phyloP scores from a whole-genome alignment of 92 coral and sea anemone species.

The Montipora capitata region DNA sequence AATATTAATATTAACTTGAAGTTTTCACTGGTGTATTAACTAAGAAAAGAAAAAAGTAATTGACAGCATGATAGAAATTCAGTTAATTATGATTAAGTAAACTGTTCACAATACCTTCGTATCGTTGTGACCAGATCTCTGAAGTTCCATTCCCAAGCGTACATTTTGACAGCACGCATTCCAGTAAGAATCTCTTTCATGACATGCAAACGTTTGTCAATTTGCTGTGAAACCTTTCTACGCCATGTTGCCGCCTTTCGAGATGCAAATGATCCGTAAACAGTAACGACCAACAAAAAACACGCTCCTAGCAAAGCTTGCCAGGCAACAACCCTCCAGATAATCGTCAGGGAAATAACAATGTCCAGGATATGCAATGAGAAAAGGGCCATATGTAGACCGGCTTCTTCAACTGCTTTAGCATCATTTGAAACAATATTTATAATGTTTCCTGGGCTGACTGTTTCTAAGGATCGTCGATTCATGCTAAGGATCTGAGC shows the following conservation, averaged over 20 bases:
- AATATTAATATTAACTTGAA: no score
- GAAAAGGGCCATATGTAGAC: neutral
- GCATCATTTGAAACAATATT: constrained; percentile 48
- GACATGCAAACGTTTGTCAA: constrained; percentile 22
- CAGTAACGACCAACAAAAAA: constrained; percentile 12
- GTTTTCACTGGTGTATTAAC: no score
- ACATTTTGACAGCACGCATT: constrained; percentile 42
- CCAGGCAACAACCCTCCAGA: constrained; percentile 38
- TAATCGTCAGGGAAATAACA: neutral
- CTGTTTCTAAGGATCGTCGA: constrained; percentile 9
- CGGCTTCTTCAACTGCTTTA: constrained; percentile 13
- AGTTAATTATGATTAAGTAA: no score
- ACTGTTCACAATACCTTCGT: constrained; percentile 2
- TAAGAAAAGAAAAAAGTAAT: no score
- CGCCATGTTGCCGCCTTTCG: constrained; percentile 20
- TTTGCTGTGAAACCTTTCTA: neutral
- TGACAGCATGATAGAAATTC: no score
- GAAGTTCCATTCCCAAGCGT: constrained; percentile 61
- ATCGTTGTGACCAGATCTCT: constrained; percentile 20
- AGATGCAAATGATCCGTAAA: constrained; percentile 20
- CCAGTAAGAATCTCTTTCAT: constrained; percentile 47
- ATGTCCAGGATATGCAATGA: constrained; percentile 11
- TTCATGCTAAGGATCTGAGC: constrained; percentile 5
- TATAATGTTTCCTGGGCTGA: constrained; percentile 16
- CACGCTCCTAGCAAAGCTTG: constrained; percentile 44